Percentiles rank a stretch among this genome's conserved stretches.
Conservation (phyloP, 1,140 invertebrate species). For the Rhynchophorus ferrugineus region DNA sequence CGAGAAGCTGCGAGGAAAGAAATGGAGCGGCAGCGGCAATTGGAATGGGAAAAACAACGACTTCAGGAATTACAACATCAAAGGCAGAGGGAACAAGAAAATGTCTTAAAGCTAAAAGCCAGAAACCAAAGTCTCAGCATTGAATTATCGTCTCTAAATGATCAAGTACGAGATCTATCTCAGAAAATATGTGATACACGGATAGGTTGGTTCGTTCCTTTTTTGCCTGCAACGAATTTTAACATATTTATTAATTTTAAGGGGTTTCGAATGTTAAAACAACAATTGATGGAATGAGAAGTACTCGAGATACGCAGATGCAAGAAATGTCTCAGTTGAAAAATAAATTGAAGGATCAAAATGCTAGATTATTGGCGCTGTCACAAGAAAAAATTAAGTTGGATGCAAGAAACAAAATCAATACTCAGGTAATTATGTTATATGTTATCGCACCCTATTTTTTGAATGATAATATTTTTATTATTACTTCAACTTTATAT, state of each 20-base stretch:
- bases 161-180: constrained; percentile 70
- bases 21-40: constrained; percentile 88
- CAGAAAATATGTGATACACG: constrained; percentile 83
- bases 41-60: constrained; percentile 94
- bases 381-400: constrained; percentile 78
- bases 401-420: constrained; percentile 65
- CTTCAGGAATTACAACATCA: constrained; percentile 76
- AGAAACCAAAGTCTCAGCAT: constrained; percentile 80
- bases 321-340: constrained; percentile 85
- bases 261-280: constrained; percentile 86
- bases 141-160: constrained; percentile 66
- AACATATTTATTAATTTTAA: constrained; percentile 5
- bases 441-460: neutral
- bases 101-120: constrained; percentile 81
- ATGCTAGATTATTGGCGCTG: constrained; percentile 65
- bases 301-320: constrained; percentile 81
- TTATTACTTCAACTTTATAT: too few species aligned
- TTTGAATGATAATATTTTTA: neutral
- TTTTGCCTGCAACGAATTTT: neutral
- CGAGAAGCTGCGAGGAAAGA: constrained; percentile 76
- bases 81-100: constrained; percentile 80
- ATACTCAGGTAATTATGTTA: constrained; percentile 35
- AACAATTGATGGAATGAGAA: constrained; percentile 94
- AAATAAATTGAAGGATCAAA: constrained; percentile 75
- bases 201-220: constrained; percentile 43